Conservation (phyloP, 2,888 invertebrate species). For the Mycalesis mineus region DNA sequence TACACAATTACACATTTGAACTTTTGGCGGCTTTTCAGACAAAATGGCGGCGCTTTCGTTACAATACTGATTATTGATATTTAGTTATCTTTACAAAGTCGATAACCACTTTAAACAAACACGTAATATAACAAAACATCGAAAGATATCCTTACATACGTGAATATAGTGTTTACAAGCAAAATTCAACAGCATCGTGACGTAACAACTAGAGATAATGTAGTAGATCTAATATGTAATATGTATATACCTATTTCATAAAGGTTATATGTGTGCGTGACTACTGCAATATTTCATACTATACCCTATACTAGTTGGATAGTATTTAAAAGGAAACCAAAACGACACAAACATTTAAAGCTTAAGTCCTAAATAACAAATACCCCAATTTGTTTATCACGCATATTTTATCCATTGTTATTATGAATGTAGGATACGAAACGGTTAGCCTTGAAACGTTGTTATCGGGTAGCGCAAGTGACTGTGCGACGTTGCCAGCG, state of each 20-base stretch:
- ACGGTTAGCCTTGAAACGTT: slow-evolving; percentile 69
- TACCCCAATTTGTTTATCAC: slow-evolving; percentile 31
- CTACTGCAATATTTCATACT: not conserved
- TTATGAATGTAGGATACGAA: slow-evolving; percentile 59
- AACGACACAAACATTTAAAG: too few species aligned
- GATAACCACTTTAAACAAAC: not conserved
- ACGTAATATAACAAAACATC: slow-evolving; percentile 1
- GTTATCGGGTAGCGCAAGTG: slow-evolving; percentile 66
- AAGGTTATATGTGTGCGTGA: not conserved
- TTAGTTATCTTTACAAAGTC: not conserved
- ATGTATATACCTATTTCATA: not conserved
- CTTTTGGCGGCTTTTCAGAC: not conserved
- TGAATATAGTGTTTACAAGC: slow-evolving; percentile 30
- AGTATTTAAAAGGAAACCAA: not conserved
- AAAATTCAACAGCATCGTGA: slow-evolving; percentile 28
- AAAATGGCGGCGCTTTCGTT: not conserved
- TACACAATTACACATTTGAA: too few species aligned
- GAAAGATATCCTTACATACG: not conserved
- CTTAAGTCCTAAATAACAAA: not conserved
- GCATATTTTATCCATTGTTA: slow-evolving; percentile 55
- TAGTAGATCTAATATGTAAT: not conserved
- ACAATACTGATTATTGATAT: not conserved
- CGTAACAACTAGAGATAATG: slow-evolving; percentile 26
- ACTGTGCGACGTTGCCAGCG: slow-evolving; percentile 73
- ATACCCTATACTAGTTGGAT: too few species aligned